phyloP scores from a whole-genome alignment of 1,140 invertebrate species.

The Listronotus oregonensis region DNA sequence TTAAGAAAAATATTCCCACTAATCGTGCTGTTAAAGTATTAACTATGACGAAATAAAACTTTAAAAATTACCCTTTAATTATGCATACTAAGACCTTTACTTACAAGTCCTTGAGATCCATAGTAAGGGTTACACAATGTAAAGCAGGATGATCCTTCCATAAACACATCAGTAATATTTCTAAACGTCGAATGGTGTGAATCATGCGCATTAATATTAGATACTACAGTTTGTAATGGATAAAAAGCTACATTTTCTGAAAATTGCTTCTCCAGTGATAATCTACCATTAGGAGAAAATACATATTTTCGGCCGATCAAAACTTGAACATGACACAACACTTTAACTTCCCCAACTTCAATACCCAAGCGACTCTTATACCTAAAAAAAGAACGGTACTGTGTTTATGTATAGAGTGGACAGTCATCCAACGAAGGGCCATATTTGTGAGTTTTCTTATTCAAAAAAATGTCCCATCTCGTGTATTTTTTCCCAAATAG shows the following conservation, averaged over 20 bases:
- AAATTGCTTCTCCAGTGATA: constrained; percentile 76
- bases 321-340: constrained; percentile 75
- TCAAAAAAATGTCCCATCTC: too few species aligned
- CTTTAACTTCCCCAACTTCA: constrained; percentile 71
- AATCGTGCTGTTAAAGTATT: too few species aligned
- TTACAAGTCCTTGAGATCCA: constrained; percentile 75
- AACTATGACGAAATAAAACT: too few species aligned
- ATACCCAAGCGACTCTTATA: constrained; percentile 72
- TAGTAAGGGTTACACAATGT: constrained; percentile 80
- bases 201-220: constrained; percentile 63
- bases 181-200: constrained; percentile 47
- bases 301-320: constrained; percentile 71
- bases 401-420: too few species aligned
- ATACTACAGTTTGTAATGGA: constrained; percentile 72
- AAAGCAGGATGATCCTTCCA: constrained; percentile 70
- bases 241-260: constrained; percentile 61
- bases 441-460: too few species aligned
- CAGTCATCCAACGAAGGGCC: too few species aligned
- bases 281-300: constrained; percentile 60
- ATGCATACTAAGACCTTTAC: constrained; percentile 17
- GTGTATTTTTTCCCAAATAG: too few species aligned
- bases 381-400: constrained; percentile 56
- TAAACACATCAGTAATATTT: constrained; percentile 73
- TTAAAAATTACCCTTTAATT: too few species aligned
- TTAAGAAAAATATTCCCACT: too few species aligned